Conservation (phyloP, 2,113 vertebrate genomes). For the Galbula dea region DNA sequence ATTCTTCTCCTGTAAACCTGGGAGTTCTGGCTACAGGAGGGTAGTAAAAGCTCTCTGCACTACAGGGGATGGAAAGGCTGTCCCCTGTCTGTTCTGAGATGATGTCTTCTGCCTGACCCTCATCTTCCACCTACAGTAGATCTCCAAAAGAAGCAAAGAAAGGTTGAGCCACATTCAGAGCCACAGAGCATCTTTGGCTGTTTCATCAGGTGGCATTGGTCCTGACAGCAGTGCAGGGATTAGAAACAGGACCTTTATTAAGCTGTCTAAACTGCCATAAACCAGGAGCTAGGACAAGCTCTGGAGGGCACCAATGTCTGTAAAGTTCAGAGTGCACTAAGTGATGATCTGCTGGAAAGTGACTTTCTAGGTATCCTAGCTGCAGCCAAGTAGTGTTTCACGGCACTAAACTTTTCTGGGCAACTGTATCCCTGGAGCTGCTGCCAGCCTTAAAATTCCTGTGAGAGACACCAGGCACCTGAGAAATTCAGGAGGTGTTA, state of each 20-base stretch:
- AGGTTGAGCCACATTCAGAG: neutral
- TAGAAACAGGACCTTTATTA: neutral
- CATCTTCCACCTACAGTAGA: neutral
- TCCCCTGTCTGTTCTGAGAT: fast-evolving
- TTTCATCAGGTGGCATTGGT: neutral
- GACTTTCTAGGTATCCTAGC: constrained; percentile 32
- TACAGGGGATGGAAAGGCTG: neutral
- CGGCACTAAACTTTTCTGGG: neutral
- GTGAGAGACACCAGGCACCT: neutral
- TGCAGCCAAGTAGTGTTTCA: neutral
- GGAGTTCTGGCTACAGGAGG: neutral
- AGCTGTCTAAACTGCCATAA: neutral
- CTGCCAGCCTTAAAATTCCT: constrained; percentile 7
- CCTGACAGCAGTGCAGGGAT: fast-evolving
- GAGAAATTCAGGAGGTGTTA: constrained; percentile 27
- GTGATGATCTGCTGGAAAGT: neutral
- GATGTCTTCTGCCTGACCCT: neutral
- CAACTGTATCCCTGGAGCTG: neutral
- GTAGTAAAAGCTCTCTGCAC: neutral
- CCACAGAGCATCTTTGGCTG: neutral
- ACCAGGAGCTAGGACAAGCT: neutral
- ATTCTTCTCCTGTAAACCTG: neutral
- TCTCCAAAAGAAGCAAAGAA: neutral
- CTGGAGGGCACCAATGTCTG: neutral
- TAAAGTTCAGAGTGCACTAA: neutral